These are phyloP conservation scores for Pentalonia nigronervosa DNA, from an alignment of 1,140 invertebrate species.

Conservation along the genomic window DNA sequence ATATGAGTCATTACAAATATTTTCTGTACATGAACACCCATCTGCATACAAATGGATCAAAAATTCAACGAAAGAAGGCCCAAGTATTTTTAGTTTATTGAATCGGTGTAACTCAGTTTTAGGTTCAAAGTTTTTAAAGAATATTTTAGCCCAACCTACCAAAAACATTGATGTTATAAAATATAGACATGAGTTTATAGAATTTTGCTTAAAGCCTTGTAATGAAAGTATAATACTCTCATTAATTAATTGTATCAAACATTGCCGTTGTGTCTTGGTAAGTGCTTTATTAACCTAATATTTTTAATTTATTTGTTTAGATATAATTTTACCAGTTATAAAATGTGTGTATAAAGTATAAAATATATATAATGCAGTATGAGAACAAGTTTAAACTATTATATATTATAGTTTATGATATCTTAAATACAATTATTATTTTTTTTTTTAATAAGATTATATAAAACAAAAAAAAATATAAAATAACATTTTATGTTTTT, in stretches of 20 bases:
- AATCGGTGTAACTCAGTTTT: conserved; percentile 78
- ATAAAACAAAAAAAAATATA: too few relatives aligned
- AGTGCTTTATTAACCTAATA: conserved; percentile 60
- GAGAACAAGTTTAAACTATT: neutral
- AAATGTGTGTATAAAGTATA: neutral
- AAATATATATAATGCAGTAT: neutral
- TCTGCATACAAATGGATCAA: conserved; percentile 74
- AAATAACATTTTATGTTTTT: neutral
- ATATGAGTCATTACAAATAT: conserved; percentile 78
- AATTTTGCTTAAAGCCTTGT: conserved; percentile 68
- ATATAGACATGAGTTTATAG: conserved; percentile 70
- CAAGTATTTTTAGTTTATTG: conserved; percentile 70
- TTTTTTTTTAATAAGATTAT: neutral
- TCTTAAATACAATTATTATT: neutral
- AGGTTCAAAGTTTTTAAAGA: conserved; percentile 68
- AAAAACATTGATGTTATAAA: conserved; percentile 68
- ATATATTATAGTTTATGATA: neutral
- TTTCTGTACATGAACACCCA: conserved; percentile 76
- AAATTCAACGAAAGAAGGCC: conserved; percentile 63
- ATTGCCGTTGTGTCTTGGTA: conserved; percentile 69
- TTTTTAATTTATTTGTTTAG: neutral
- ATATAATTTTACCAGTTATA: neutral
- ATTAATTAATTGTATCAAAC: conserved; percentile 69
- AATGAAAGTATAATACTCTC: conserved; percentile 69
- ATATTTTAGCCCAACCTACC: conserved; percentile 71